phyloP scores from a whole-genome alignment of 1,140 invertebrate genomes.

The Neodiprion fabricii region DNA sequence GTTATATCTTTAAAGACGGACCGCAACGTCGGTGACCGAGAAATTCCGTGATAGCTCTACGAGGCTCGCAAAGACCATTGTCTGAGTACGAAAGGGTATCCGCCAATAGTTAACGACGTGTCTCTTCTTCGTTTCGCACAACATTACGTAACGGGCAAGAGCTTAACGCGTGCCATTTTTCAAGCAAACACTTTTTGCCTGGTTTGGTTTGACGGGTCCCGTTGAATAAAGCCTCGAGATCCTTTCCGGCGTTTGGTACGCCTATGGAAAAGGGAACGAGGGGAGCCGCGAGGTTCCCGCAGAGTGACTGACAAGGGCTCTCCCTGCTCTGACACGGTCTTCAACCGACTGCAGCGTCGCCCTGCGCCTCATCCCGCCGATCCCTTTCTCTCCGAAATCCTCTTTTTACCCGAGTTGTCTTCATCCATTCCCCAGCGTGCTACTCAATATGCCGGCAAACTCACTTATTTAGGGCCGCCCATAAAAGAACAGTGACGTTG shows the following conservation, averaged over 20 bases:
- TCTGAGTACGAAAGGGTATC: no score
- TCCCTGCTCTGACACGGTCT: slow-evolving; percentile 26
- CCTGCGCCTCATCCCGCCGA: slow-evolving; percentile 4
- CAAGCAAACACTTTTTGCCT: no score
- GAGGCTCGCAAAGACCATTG: no score
- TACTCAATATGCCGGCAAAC: slow-evolving; percentile 47
- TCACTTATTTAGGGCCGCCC: slow-evolving; percentile 47
- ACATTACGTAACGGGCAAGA: no score
- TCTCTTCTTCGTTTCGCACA: no score
- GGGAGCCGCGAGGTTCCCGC: slow-evolving; percentile 29
- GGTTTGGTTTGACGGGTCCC: no score
- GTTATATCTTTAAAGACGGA: no score
- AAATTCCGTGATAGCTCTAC: no score
- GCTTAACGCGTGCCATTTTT: no score
- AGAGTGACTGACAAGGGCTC: slow-evolving; percentile 44
- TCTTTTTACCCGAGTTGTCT: slow-evolving; percentile 40
- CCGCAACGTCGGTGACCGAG: no score
- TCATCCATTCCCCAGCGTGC: slow-evolving; percentile 43
- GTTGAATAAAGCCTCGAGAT: background rate
- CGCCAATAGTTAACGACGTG: no score
- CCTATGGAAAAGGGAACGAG: background rate
- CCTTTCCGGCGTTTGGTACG: background rate
- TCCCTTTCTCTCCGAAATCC: slow-evolving; percentile 12
- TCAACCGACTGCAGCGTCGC: slow-evolving; percentile 13
- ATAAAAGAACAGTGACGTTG: slow-evolving; percentile 56